A percentile compares a stretch with the other conserved stretches of the same genome.
Conservation (phyloP, 2,888 invertebrate species). For the Drosophila siamana region DNA sequence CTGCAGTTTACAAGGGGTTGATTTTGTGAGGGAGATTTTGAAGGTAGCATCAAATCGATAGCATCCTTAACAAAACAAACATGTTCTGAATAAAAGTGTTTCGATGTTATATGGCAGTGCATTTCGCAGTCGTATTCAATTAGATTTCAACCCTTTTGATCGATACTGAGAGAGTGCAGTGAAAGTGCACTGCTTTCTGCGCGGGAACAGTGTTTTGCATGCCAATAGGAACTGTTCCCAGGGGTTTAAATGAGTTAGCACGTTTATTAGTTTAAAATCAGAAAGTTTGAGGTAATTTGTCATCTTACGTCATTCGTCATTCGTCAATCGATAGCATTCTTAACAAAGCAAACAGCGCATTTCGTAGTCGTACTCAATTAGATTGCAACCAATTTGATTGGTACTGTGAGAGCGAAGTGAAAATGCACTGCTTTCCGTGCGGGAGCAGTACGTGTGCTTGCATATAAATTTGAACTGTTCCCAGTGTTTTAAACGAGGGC, state of each 20-base stretch:
- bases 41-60: background rate
- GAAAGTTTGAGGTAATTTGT: too few relatives aligned
- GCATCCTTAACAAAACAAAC: background rate
- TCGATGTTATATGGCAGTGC: background rate
- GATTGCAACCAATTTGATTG: background rate
- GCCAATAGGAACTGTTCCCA: too few relatives aligned
- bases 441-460: background rate
- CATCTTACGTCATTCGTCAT: too few relatives aligned
- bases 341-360: too few relatives aligned
- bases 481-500: background rate
- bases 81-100: too few relatives aligned
- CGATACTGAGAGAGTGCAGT: background rate
- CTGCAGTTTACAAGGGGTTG: constrained; percentile 48
- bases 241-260: too few relatives aligned
- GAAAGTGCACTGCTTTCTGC: constrained; percentile 6
- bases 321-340: too few relatives aligned
- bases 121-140: background rate
- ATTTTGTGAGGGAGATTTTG: constrained; percentile 13
- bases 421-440: constrained; percentile 7
- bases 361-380: background rate
- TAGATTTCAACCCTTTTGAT: background rate
- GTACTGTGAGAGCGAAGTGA: background rate
- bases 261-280: too few relatives aligned
- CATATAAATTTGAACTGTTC: constrained; percentile 1
- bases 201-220: too few relatives aligned